These are phyloP conservation scores for Amphimedon queenslandica DNA, from an alignment of 37 sponge, comb jelly and placozoan genomes.

Conservation along the genomic window DNA sequence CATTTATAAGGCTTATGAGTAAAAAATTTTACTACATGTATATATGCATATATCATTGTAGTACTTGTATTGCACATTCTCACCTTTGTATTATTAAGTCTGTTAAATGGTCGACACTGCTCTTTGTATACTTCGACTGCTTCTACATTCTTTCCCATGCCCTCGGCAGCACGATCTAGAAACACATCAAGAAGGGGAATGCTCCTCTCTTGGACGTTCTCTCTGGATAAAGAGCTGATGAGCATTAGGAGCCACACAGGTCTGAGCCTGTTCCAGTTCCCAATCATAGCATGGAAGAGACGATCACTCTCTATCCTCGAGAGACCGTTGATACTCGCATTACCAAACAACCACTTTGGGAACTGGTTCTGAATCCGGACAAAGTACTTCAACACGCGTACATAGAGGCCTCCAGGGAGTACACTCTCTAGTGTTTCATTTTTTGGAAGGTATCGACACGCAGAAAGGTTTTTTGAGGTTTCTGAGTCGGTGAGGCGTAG, in stretches of 20 bases:
- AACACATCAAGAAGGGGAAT: slow-evolving; percentile 51
- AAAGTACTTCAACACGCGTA: slow-evolving; percentile 28
- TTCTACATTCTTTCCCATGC: slow-evolving; percentile 47
- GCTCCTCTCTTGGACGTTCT: slow-evolving; percentile 7
- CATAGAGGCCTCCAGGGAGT: not conserved
- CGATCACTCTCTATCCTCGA: slow-evolving; percentile 1
- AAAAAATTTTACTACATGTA: too few relatives aligned
- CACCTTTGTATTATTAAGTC: slow-evolving; percentile 19
- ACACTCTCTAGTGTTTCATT: slow-evolving; percentile 10
- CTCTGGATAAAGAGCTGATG: slow-evolving; percentile 43
- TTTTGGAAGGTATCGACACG: slow-evolving; percentile 22
- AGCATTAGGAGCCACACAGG: slow-evolving; percentile 51
- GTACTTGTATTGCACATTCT: not conserved
- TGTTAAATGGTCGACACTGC: slow-evolving; percentile 51
- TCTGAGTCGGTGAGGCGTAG: slow-evolving; percentile 21
- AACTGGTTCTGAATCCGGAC: slow-evolving; percentile 4
- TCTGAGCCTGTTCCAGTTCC: slow-evolving; percentile 44
- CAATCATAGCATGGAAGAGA: slow-evolving; percentile 14
- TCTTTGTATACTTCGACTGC: slow-evolving; percentile 41
- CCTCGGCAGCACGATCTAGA: slow-evolving; percentile 32
- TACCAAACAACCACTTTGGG: slow-evolving; percentile 25
- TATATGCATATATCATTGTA: too few relatives aligned
- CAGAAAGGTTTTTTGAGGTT: not conserved
- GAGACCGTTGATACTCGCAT: not conserved
- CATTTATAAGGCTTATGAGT: too few relatives aligned